Conservation (phyloP, 1,140 invertebrate species). For the Telenomus remus region DNA sequence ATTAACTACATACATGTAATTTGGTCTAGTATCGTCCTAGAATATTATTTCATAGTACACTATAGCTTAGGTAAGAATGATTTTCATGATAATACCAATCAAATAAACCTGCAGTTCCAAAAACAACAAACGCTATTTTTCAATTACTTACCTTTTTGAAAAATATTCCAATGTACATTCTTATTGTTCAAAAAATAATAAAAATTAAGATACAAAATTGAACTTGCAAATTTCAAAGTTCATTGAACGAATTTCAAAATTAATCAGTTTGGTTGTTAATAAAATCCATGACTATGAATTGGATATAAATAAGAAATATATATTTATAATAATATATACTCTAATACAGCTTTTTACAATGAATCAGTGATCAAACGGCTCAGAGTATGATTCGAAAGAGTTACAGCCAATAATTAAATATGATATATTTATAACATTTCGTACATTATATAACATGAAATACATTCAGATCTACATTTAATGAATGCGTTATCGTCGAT, state of each 20-base stretch:
- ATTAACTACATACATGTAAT: constrained; percentile 44
- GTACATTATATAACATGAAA: constrained; percentile 57
- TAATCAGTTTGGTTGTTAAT: no score
- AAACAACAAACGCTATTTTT: background rate
- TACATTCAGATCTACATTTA: constrained; percentile 56
- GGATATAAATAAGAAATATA: constrained; percentile 53
- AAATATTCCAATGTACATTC: no score
- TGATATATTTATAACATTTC: constrained; percentile 60
- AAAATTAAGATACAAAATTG: no score
- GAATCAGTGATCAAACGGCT: constrained; percentile 28
- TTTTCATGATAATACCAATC: constrained; percentile 44
- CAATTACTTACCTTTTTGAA: no score
- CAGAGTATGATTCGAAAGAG: constrained; percentile 51
- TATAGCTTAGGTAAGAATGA: constrained; percentile 40
- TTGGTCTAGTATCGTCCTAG: constrained; percentile 36
- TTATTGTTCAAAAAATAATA: no score
- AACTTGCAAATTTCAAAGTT: no score
- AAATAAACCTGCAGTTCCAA: constrained; percentile 49
- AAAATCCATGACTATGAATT: background rate
- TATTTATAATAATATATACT: constrained; percentile 45
- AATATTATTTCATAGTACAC: constrained; percentile 44
- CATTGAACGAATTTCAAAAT: no score
- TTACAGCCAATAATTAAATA: constrained; percentile 62
- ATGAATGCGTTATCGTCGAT: constrained; percentile 23
- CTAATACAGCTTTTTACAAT: constrained; percentile 55